Percentiles rank a stretch among this genome's conserved stretches.
These are phyloP conservation scores for Acromyrmex charruanus DNA, from an alignment of 1,140 invertebrate genomes.

Conservation along the genomic window DNA sequence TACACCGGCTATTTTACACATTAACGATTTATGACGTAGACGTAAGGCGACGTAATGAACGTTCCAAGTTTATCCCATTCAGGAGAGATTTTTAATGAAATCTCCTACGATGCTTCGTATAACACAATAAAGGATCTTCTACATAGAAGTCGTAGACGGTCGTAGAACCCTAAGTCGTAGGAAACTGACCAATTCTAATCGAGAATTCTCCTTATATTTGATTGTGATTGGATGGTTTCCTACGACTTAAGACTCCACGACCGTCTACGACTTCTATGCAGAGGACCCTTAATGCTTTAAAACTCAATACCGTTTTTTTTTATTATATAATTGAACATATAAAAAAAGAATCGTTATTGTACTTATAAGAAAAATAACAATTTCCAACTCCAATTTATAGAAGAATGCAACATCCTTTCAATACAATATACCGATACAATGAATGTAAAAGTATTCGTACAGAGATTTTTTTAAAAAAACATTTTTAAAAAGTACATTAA, in stretches of 20 bases:
- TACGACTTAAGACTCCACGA: too few species aligned
- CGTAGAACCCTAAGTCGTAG: too few species aligned
- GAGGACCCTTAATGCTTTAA: background rate
- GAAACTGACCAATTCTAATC: too few species aligned
- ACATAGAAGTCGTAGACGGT: too few species aligned
- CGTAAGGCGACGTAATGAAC: background rate
- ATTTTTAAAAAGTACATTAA: too few species aligned
- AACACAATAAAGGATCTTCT: background rate
- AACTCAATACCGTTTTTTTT: background rate
- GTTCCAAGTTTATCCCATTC: conserved; percentile 19
- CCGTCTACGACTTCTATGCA: too few species aligned
- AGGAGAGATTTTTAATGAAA: conserved; percentile 29
- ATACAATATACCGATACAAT: background rate
- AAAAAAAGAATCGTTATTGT: background rate
- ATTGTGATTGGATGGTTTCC: too few species aligned
- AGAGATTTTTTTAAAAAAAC: too few species aligned
- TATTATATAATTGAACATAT: background rate
- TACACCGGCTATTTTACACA: background rate
- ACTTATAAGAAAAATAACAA: background rate
- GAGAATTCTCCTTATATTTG: too few species aligned
- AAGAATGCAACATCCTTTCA: background rate
- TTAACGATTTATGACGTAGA: conserved; percentile 32
- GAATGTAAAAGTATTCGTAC: too few species aligned
- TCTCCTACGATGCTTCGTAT: background rate
- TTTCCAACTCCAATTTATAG: background rate